Conservation (phyloP, 2,888 invertebrate genomes). For the Xanthia togata region DNA sequence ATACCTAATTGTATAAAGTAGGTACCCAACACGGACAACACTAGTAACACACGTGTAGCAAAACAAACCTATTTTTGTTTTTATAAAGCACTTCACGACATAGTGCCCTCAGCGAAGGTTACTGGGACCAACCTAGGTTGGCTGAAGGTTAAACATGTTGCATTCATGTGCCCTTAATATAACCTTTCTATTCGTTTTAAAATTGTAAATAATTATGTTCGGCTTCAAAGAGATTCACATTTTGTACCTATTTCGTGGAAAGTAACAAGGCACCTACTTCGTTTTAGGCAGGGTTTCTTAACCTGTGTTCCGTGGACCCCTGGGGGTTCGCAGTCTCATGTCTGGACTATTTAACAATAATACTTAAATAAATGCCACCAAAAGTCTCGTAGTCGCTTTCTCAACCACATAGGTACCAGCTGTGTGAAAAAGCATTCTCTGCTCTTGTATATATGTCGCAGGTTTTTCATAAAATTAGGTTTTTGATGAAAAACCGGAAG, state of each 20-base stretch:
- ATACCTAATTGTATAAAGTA: not conserved
- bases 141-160: slow-evolving; percentile 33
- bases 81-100: slow-evolving; percentile 14
- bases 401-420: too few species aligned
- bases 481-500: too few species aligned
- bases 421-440: too few species aligned
- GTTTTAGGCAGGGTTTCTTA: not conserved
- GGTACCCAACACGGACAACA: not conserved
- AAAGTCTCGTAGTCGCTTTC: too few species aligned
- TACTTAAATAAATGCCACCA: too few species aligned
- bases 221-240: slow-evolving; percentile 12
- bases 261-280: slow-evolving; percentile 6
- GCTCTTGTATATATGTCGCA: too few species aligned
- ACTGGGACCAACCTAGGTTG: slow-evolving; percentile 34
- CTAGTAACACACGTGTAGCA: not conserved
- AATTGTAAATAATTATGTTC: slow-evolving; percentile 22
- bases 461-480: too few species aligned
- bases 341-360: too few species aligned
- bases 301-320: too few species aligned
- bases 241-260: slow-evolving; percentile 16
- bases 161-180: slow-evolving; percentile 11
- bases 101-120: slow-evolving; percentile 42
- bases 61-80: not conserved
- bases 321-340: too few species aligned
- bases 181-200: slow-evolving; percentile 37